Conservation (phyloP, 1,140 invertebrate genomes). For the Phenacoccus solenopsis region DNA sequence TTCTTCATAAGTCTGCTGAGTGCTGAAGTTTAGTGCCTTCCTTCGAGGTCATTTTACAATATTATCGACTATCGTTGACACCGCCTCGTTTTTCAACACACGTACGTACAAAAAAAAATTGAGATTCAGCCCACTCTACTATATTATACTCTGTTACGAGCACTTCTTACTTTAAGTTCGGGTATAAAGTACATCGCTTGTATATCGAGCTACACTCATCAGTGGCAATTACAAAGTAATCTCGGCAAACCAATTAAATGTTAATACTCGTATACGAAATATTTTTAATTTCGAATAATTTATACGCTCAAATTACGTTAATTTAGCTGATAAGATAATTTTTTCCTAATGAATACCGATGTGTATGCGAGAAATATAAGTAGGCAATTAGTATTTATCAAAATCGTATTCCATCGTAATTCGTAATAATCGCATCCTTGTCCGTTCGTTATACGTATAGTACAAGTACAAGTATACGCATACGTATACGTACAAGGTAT, state of each 20-base stretch:
- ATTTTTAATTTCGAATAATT: background rate
- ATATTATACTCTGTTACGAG: no score
- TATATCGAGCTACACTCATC: no score
- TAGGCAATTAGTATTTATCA: background rate
- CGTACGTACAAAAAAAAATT: no score
- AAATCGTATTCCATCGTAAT: background rate
- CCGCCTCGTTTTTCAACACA: no score
- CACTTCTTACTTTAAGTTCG: background rate
- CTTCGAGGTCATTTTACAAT: no score
- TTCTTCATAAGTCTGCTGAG: no score
- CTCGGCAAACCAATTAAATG: background rate
- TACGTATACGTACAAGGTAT: no score
- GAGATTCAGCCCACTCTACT: no score
- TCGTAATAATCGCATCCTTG: background rate
- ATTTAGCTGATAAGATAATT: background rate
- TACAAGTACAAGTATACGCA: no score
- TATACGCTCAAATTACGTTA: background rate
- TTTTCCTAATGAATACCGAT: background rate
- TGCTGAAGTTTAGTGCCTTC: no score
- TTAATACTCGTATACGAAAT: background rate
- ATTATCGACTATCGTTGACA: no score
- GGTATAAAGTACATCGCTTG: background rate
- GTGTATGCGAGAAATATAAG: background rate
- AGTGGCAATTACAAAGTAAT: background rate
- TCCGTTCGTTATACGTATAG: no score